Percentiles rank a stretch among this genome's conserved stretches.
Evolutionary conservation across 1,140 invertebrate genomes (phyloP).

Genomic region (Temnothorax nylanderi): DNA sequence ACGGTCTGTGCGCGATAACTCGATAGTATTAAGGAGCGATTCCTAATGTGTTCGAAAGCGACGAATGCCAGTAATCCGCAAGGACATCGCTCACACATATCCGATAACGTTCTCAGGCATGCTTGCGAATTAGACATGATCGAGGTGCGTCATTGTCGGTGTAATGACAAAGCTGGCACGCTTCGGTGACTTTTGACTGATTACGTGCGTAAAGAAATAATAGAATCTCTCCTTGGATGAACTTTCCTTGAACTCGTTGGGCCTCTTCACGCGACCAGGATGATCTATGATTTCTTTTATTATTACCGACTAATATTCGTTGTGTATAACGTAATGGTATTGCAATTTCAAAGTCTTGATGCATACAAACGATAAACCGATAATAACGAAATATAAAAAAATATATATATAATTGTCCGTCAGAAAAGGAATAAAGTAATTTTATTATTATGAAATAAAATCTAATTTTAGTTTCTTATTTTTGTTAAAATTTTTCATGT

Average conservation of each 20-base stretch:
- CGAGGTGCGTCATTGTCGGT: slow-evolving; percentile 52
- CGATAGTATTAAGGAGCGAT: slow-evolving; percentile 4
- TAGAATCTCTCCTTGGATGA: slow-evolving; percentile 59
- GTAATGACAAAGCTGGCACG: slow-evolving; percentile 58
- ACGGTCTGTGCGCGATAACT: not conserved
- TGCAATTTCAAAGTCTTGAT: slow-evolving; percentile 13
- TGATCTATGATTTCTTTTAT: slow-evolving; percentile 42
- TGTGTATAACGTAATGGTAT: not conserved
- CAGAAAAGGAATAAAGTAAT: not conserved
- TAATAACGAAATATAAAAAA: not conserved
- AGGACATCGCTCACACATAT: slow-evolving; percentile 46
- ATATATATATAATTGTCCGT: not conserved
- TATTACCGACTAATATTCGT: slow-evolving; percentile 20
- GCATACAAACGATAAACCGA: not conserved
- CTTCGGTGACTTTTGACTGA: slow-evolving; percentile 62
- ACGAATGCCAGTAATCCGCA: slow-evolving; percentile 50
- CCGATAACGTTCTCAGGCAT: slow-evolving; percentile 23
- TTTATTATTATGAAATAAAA: not conserved
- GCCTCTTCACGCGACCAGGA: slow-evolving; percentile 35
- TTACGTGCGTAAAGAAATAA: slow-evolving; percentile 55
- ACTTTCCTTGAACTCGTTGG: slow-evolving; percentile 69
- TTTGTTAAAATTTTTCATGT: not conserved
- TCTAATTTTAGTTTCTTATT: not conserved
- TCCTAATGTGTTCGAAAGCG: slow-evolving; percentile 41
- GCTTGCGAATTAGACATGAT: slow-evolving; percentile 51